Evolutionary conservation across 2,888 invertebrate species (phyloP).

Genomic region (Hydraecia micacea): DNA sequence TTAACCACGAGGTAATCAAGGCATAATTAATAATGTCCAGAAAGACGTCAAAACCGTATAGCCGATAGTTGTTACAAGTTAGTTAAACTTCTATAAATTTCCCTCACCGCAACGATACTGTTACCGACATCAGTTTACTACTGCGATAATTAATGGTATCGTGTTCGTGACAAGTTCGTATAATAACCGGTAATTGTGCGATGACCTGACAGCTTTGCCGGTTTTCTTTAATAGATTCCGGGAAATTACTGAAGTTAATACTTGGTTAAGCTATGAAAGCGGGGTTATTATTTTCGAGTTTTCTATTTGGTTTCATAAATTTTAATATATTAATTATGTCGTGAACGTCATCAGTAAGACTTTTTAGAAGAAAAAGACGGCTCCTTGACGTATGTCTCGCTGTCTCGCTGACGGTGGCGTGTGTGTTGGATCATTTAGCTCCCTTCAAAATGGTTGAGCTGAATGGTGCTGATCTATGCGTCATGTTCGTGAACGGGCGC

Average conservation of each 20-base stretch:
- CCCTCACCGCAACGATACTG: background rate
- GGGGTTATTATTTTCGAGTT: background rate
- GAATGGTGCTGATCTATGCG: no score
- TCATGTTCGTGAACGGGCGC: no score
- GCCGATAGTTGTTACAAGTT: background rate
- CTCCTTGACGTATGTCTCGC: no score
- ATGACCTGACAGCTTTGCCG: slow-evolving; percentile 21
- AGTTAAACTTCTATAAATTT: background rate
- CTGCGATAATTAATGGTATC: slow-evolving; percentile 38
- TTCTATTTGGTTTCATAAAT: background rate
- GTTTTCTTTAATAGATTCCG: slow-evolving; percentile 25
- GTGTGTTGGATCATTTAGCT: no score
- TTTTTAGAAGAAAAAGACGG: no score
- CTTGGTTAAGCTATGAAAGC: background rate
- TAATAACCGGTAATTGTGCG: slow-evolving; percentile 36
- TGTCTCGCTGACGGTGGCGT: no score
- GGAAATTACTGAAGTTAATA: slow-evolving; percentile 2
- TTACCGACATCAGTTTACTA: background rate
- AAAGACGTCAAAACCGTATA: background rate
- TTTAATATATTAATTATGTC: no score
- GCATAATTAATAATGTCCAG: background rate
- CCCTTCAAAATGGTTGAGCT: no score
- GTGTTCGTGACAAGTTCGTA: slow-evolving; percentile 49
- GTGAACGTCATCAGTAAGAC: background rate
- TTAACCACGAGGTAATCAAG: background rate